These are phyloP conservation scores for Mugil cephalus DNA, from an alignment of 2,113 vertebrate genomes.

Conservation along the genomic window DNA sequence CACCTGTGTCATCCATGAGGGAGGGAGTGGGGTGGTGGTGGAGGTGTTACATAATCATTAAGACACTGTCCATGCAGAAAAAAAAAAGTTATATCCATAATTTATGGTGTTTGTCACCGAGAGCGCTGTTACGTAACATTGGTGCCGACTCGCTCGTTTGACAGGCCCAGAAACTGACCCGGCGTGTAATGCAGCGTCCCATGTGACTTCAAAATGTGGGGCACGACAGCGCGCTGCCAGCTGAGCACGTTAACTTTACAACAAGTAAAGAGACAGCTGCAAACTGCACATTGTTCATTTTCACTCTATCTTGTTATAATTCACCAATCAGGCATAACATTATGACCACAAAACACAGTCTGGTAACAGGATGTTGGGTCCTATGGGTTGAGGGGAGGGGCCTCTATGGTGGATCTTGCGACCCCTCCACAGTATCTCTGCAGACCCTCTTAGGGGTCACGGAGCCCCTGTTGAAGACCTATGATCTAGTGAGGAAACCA, in stretches of 20 bases:
- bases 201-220: conserved; percentile 39
- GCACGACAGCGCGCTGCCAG: conserved; percentile 36
- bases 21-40: no score
- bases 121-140: conserved; percentile 30
- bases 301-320: no score
- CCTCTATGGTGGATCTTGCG: no score
- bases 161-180: conserved; percentile 20
- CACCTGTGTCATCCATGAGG: background rate
- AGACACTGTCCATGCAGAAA: background rate
- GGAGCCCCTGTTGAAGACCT: no score
- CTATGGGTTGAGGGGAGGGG: no score
- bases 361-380: no score
- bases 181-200: conserved; percentile 31
- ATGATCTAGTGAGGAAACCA: no score
- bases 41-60: background rate
- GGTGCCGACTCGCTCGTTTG: conserved; percentile 10
- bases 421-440: no score
- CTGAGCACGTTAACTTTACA: conserved; percentile 18
- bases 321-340: no score
- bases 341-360: no score
- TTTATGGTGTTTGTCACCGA: conserved; percentile 24
- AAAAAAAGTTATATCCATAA: conserved; percentile 10
- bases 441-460: no score
- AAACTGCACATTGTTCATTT: background rate
- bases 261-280: background rate